Evolutionary conservation across 2,797 vertebrate genomes (phyloP), one percentile per base, ranked within the genome.

Genomic region (Cryptoprocta ferox): DNA sequence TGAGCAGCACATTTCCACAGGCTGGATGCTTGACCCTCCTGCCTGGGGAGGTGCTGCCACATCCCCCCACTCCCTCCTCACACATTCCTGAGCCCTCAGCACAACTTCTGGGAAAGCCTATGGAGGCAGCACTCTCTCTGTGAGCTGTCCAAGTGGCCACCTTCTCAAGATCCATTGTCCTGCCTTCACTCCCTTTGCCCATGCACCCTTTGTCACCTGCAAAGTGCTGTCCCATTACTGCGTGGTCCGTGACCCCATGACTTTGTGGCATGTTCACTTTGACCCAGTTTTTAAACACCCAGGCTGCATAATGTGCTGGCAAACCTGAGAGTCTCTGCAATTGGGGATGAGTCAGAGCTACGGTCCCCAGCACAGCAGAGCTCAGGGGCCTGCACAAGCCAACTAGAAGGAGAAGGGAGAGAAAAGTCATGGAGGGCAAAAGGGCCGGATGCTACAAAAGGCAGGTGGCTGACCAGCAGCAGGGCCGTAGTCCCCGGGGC

Each of bases 1-100:
- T 3, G 2, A 92, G 30, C 39, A 56, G 35, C 37, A 56, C 30
- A n/a, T 65, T 73, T 73, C 53, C 79, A 12, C 18, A 2, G 1
- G 5, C 26, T 42, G 14, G 7, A 3, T 68, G 45, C 45, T n/a
- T 26, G 28, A n/a, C 7, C 6, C 26, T 59, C 30, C 53, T 42
- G 4, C 53, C 1, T 0, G 21, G 0, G 68, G 32, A 59, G 6
- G 19, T 1, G 0, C 7, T 4, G 3, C 50, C 12, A 19, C 2
- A 3, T 48, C 12, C 42, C 37, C 2, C 7, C 32, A 32, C 18
- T 3, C 18, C n/a, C 45, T 4, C 3, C 39, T 9, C 66, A 16
- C 50, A 37, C 3, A 37, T 37, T 19, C 21, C 68, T 11, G 85
- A 10, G 9, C 76, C 21, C 6, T 76, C 5, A 2, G 30, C 12